Base-by-base conservation (phyloP, 37 sponge, comb jelly and placozoan genomes). In the Trichoplax adhaerens region DNA sequence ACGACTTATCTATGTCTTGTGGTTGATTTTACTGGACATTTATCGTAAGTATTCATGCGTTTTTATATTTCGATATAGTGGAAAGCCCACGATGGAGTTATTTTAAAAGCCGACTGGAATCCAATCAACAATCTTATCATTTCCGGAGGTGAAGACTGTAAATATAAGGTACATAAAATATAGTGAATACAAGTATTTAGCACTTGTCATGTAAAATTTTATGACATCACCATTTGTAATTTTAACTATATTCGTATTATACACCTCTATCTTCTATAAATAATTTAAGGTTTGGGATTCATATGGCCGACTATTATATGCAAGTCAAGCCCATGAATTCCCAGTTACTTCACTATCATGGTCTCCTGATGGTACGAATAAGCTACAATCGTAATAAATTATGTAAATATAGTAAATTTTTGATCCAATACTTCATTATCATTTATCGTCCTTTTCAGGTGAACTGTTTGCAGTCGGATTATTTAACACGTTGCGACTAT, bases 121-220 rank as follows among this genome's bases (percentile, higher is more conserved):
- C 52, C 77, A 5, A 73, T 80, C n/a, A 85, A 87, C 75, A 77
- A 80, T 56, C 73, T 78, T 48, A 87, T 95, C 6, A 66, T 95
- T 5, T 95, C 96, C 4, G 96, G 92, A 29, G 88, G 88, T n/a
- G 96, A 95, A 68, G 96, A 90, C 73, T 75, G 91, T 68, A 90
- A 82, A 58, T 90, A 90, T 76, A 95, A 90, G 81, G 95, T 87
- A 48, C 51, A 70, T 59, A 12, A 61, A 58, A 7, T 51, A 63
- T 62, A 7, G 12, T 54, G 7, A 5, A 5, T 71, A 12, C 12
- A 12, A 12, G 77, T 68, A 76, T 62, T 46, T 76, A 71, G 29
- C 29, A 29, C 29, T 29, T 29, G 29, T 29, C 29, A 29, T 29
- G 29, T 29, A 29, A 29, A 29, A 29, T 29, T 29, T 29, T 29